Evolutionary conservation across 2,888 invertebrate species (phyloP), one percentile per base, ranked within the genome.

Genomic region (Zygogramma bicolorata): DNA sequence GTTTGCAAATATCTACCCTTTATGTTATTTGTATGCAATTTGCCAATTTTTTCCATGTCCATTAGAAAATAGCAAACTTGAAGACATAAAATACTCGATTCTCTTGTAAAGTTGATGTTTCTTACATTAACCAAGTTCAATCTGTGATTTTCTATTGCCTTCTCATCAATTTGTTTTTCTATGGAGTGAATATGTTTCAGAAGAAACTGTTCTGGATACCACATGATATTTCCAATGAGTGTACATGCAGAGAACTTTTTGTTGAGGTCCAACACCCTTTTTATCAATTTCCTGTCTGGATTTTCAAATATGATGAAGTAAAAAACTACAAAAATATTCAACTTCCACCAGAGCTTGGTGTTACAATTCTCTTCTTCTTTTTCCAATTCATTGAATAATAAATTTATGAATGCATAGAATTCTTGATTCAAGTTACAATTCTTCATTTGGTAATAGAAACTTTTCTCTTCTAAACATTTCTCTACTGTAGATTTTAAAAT

Each of bases 161-260:
- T 86, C 74, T 85, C 81, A 88, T 89, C 86, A 85, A 89, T 86
- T 86, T 87, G 85, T 86, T 90, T 86, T 87, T 89, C 85, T 86
- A 91, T 84, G 79, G 92, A 86, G 79, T 91, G 88, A 75, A 91
- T 88, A 85, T 92, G 90, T 78, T 90, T 90, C 58, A 89, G 87
- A 3, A 98, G 88, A 87, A 97, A 98, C 79, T 91, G 90, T 84
- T 93, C 94, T 0, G 97, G 95, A 82, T 94, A 92, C 96, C 97
- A 98, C 66, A 95, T 86, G 15, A 94, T 89, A 83, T 94, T 94
- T 0, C 95, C 96, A 70, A 92, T 89, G 34, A 98, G 87, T 58
- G 93, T 92, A 70, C 97, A 92, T 34, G 93, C 94, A 77, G 94
- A 93, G 10, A 63, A 93, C 90, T 94, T 96, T 83, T 91, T 92